phyloP scores from a whole-genome alignment of 2,797 vertebrate genomes.

The Remorina albescens region DNA sequence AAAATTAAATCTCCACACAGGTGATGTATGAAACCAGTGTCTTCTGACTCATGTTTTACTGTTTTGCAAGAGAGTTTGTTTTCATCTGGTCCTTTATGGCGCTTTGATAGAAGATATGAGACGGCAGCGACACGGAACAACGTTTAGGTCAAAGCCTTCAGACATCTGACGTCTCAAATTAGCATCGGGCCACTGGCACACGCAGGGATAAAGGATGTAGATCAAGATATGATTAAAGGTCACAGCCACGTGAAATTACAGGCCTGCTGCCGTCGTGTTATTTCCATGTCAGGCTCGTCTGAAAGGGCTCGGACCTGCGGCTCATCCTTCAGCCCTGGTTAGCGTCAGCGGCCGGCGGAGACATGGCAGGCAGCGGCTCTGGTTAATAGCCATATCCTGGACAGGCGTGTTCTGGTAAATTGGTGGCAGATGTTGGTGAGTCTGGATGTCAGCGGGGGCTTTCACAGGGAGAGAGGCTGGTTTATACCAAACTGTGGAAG shows the following conservation, averaged over 20 bases:
- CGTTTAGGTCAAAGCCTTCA: conserved; percentile 32
- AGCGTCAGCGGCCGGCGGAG: conserved; percentile 43
- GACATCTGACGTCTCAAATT: conserved; percentile 61
- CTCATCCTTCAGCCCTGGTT: conserved; percentile 54
- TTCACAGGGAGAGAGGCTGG: conserved; percentile 1
- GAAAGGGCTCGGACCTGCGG: conserved; percentile 48
- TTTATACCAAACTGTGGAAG: conserved; percentile 22
- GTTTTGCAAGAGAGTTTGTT: conserved; percentile 10
- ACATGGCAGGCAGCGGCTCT: conserved; percentile 40
- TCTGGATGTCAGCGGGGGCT: conserved; percentile 16
- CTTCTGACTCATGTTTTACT: neutral
- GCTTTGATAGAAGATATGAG: conserved; percentile 32
- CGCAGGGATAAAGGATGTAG: conserved; percentile 45
- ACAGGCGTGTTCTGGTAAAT: conserved; percentile 55
- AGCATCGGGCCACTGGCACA: conserved; percentile 35
- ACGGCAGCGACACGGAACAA: conserved; percentile 1
- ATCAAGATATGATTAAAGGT: conserved; percentile 71
- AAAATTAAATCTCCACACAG: neutral
- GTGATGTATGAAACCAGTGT: neutral
- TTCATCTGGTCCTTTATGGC: conserved; percentile 10
- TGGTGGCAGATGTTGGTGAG: conserved; percentile 62
- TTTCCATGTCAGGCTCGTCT: conserved; percentile 49
- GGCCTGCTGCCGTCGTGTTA: conserved; percentile 44
- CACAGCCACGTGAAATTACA: conserved; percentile 63
- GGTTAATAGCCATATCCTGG: conserved; percentile 55